Evolutionary conservation across 2,113 vertebrate genomes (phyloP), one percentile per base, ranked within the genome.

Genomic region (Scophthalmus maximus): DNA sequence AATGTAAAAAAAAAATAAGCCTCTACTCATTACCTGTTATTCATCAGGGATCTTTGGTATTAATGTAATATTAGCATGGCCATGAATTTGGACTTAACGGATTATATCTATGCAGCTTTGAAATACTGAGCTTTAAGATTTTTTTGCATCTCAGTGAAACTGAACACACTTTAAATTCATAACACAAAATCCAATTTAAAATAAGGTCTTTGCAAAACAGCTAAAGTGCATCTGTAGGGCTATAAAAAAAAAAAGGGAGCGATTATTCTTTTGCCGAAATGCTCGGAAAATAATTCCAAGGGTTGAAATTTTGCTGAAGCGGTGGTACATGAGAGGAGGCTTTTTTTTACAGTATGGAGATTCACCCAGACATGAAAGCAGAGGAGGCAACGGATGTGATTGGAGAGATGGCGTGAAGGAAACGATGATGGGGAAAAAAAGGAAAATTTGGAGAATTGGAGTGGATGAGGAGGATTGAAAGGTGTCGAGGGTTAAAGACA

Each of bases 1-100:
- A 60, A 64, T 70, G 46, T 22, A 52, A 79, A 60, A 69, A 79
- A n/a, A n/a, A n/a, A n/a, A n/a, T n/a, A n/a, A 81, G 80, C 86
- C 85, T 86, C 78, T 34, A 8, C 80, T 84, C 62, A 23, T 20
- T 46, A 34, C 30, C 27, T 53, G 8, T 23, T 11, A 30, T 25
- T 56, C 18, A 36, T 11, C 17, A 6, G 26, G 26, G 53, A 44
- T 51, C 30, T 52, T 32, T 53, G 38, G 3, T 40, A 9, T 36
- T 53, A 11, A 60, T 46, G 47, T 51, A 15, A 57, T 59, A 46
- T 78, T 34, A 65, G 17, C 9, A 42, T 12, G 34, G 10, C 34
- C 34, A 42, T 42, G 17, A 42, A 42, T 42, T 42, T 42, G 15
- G 11, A 42, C 5, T 42, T 15, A 18, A 6, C 8, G 17, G 17